These are phyloP conservation scores for Cisticola juncidis DNA, from an alignment of 2,113 vertebrate genomes.

Conservation along the genomic window DNA sequence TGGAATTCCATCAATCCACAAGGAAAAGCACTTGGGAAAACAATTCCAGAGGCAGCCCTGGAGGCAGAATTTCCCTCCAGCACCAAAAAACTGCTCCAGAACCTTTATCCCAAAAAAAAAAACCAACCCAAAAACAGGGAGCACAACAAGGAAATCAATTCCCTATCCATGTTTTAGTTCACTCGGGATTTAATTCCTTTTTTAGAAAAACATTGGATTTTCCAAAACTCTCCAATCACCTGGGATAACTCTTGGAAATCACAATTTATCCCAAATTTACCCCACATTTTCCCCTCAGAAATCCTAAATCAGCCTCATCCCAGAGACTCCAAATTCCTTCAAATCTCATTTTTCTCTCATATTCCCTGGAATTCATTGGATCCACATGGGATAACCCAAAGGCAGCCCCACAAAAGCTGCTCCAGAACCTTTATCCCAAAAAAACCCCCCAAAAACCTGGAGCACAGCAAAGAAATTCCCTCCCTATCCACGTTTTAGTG, in stretches of 20 bases:
- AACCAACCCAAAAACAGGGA: not conserved
- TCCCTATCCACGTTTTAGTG: fast-evolving
- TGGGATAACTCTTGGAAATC: not conserved
- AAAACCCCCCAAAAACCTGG: not conserved
- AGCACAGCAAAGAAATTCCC: not conserved
- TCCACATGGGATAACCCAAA: fast-evolving
- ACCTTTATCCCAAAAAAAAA: not conserved
- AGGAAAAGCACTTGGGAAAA: no score
- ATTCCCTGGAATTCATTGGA: not conserved
- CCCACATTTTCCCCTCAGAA: no score
- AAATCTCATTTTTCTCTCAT: fast-evolving
- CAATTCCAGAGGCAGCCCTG: not conserved
- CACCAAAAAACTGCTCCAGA: not conserved
- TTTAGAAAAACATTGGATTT: no score
- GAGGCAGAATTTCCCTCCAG: not conserved
- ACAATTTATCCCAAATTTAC: not conserved
- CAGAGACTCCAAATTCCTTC: not conserved
- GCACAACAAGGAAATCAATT: not conserved
- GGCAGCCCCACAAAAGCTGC: not conserved
- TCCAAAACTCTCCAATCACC: not conserved
- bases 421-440: fast-evolving
- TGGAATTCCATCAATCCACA: fast-evolving
- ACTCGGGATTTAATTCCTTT: no score
- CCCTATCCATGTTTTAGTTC: fast-evolving
- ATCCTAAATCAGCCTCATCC: not conserved